phyloP scores from a whole-genome alignment of 2,113 vertebrate genomes.

The Myocastor coypus region DNA sequence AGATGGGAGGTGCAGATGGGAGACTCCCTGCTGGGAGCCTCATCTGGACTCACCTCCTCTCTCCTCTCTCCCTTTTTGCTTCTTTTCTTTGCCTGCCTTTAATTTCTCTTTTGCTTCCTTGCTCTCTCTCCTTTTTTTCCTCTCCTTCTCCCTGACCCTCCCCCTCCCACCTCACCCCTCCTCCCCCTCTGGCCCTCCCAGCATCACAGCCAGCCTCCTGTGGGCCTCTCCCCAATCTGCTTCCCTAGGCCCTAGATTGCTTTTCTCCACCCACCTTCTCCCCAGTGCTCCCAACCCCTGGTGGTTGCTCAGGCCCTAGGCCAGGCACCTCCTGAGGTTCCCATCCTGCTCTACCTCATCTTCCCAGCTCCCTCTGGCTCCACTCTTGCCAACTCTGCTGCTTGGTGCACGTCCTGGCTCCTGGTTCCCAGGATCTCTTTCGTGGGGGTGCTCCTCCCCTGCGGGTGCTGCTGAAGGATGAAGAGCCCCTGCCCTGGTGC shows the following conservation, averaged over 20 bases:
- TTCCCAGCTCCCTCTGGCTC: neutral
- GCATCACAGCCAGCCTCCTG: neutral
- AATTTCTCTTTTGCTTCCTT: neutral
- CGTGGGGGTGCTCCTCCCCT: neutral
- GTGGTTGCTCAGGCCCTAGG: neutral
- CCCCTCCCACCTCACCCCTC: neutral
- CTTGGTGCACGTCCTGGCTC: neutral
- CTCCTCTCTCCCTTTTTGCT: accelerated
- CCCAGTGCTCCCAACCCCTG: neutral
- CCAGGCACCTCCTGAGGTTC: neutral
- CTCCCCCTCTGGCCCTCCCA: no score
- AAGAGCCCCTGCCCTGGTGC: neutral
- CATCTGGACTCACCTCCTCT: accelerated
- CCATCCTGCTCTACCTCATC: neutral
- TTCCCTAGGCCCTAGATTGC: neutral
- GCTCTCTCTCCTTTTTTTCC: neutral
- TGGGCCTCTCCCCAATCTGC: no score
- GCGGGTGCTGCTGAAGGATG: neutral
- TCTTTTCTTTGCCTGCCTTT: neutral
- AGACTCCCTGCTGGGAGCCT: neutral
- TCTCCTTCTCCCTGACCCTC: neutral
- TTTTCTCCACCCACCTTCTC: neutral
- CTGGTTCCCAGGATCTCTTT: neutral
- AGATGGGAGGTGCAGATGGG: no score
- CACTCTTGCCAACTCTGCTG: neutral